Evolutionary conservation across 2,888 invertebrate species (phyloP).

Genomic region (Himalopsyche japonica): DNA sequence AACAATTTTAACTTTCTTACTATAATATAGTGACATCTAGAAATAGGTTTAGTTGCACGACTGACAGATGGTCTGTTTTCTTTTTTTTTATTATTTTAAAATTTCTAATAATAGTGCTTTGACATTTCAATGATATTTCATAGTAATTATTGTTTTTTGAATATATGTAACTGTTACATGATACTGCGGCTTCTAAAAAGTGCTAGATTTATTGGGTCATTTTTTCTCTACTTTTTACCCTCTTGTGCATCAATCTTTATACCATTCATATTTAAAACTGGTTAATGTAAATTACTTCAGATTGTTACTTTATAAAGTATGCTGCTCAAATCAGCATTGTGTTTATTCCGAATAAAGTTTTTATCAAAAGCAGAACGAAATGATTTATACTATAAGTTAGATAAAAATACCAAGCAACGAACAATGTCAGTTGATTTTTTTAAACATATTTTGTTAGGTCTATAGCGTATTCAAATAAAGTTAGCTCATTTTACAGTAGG

Average conservation of each 20-base stretch:
- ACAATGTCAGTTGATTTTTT: background rate
- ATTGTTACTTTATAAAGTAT: too few species aligned
- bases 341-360: too few species aligned
- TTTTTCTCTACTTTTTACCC: background rate
- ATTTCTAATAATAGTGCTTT: background rate
- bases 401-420: background rate
- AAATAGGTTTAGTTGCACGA: background rate
- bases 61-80: background rate
- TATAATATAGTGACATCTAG: background rate
- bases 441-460: background rate
- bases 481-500: background rate
- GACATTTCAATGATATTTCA: background rate
- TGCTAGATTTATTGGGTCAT: background rate
- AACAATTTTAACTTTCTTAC: background rate
- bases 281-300: too few species aligned
- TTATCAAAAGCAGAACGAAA: too few species aligned
- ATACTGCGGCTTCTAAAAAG: background rate
- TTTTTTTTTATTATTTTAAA: background rate
- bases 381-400: too few species aligned
- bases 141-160: background rate
- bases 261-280: too few species aligned
- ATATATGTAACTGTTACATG: background rate
- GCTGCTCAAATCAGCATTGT: too few species aligned
- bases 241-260: background rate
- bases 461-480: background rate